A percentile compares a stretch with the other conserved stretches of the same genome.
phyloP scores from a whole-genome alignment of 1,140 invertebrate species.

The Zaprionus inermis region DNA sequence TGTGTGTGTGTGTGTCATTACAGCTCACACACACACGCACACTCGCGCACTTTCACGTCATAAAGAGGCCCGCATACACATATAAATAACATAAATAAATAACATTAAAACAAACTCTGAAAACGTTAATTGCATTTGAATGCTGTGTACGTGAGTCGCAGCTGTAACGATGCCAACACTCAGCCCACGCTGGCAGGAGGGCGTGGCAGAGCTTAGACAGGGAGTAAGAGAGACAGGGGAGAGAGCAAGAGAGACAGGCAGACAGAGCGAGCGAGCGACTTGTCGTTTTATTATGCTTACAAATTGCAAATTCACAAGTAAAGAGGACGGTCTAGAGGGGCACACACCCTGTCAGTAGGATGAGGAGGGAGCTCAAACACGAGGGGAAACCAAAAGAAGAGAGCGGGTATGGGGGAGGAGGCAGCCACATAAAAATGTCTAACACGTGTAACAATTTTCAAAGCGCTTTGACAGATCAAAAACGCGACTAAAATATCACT shows the following conservation, averaged over 20 bases:
- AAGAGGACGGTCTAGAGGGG: too few relatives aligned
- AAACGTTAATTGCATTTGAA: conserved; percentile 59
- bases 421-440: neutral
- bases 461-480: neutral
- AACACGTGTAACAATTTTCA: neutral
- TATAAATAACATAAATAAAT: conserved; percentile 61
- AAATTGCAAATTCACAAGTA: neutral
- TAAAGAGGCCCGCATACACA: conserved; percentile 32
- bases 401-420: too few relatives aligned
- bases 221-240: neutral
- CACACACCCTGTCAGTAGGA: too few relatives aligned
- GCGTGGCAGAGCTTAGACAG: conserved; percentile 30
- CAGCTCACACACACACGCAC: neutral
- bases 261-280: neutral
- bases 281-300: neutral
- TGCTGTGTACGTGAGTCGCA: conserved; percentile 45
- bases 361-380: too few relatives aligned
- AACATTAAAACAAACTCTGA: conserved; percentile 54
- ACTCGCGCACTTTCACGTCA: conserved; percentile 7
- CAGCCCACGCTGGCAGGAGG: conserved; percentile 7
- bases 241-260: neutral
- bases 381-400: neutral
- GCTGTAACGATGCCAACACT: conserved; percentile 27
- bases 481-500: neutral
- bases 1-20: neutral